Evolutionary conservation across 2,888 invertebrate species (phyloP).

Genomic region (Patella depressa): DNA sequence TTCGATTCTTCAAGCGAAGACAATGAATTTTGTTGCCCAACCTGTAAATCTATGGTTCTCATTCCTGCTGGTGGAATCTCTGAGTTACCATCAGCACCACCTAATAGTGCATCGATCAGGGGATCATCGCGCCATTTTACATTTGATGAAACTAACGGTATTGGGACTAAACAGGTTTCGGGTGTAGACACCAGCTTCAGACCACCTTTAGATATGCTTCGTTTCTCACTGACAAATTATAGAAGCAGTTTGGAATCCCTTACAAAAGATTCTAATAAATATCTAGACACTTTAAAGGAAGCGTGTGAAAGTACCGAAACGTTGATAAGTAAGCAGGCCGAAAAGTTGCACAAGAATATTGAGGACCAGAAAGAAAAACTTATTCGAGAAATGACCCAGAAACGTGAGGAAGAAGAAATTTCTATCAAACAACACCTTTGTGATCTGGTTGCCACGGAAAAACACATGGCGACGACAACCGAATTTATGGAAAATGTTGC

Average conservation of each 20-base stretch:
- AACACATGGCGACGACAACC: neutral
- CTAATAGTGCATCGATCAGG: too few species aligned
- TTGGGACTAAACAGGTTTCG: too few species aligned
- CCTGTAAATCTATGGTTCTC: neutral
- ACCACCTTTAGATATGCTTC: neutral
- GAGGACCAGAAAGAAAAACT: neutral
- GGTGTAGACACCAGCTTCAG: too few species aligned
- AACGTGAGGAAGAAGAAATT: neutral
- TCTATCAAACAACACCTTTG: neutral
- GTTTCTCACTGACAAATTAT: neutral
- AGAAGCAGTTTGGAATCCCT: neutral
- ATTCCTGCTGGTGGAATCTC: slow-evolving; percentile 1
- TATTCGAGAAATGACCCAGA: neutral
- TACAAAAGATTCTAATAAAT: neutral
- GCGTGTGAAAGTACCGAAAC: neutral
- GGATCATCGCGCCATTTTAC: too few species aligned
- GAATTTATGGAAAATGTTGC: neutral
- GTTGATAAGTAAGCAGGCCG: neutral
- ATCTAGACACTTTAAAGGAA: neutral
- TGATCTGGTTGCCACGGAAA: neutral
- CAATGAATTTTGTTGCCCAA: neutral
- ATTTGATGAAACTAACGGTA: too few species aligned
- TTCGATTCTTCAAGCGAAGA: too few species aligned
- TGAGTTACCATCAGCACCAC: neutral
- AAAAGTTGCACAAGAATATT: neutral